Evolutionary conservation across 2,888 invertebrate species (phyloP), one percentile per base, ranked within the genome.

Genomic region (Gisinianus flammeolus): DNA sequence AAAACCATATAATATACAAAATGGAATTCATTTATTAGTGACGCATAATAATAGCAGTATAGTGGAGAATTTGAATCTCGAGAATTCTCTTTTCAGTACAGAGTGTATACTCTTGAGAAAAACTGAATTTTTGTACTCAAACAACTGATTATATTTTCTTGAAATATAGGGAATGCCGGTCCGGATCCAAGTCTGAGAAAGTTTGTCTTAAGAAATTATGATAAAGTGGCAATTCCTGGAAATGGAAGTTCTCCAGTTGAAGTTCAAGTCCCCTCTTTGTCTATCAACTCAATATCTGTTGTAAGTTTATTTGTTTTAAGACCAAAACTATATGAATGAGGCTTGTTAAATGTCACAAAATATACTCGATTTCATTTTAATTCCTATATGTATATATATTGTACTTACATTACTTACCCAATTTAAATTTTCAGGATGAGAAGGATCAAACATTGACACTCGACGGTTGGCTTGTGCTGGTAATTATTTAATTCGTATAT

Each of bases 381-480:
- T 5, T 30, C 3, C 28, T 8, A 10, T 66, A 1, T 66, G 30
- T 66, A 8, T 16, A 66, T 58, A 22, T 52, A 19, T 67, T 67
- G 30, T 22, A 30, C 6, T 54, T 72, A 16, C 24, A 58, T 31
- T 10, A 2, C 8, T n/a, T n/a, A n/a, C n/a, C n/a, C n/a, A n/a
- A n/a, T 31, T 28, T 28, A 0, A 58, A 56, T 30, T 8, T 16
- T 62, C 68, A 76, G 76, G 52, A 62, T 44, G 76, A 76, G 28
- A 76, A 70, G 44, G 58, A 76, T 19, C 76, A 76, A 70, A 62
- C 62, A 19, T 24, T 76, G 24, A 22, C 62, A 8, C n/a, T 69
- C 22, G n/a, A 70, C 19, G 70, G 56, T 8, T 76, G 76, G 76
- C 58, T 76, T 31, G n/a, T 5, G 16, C 16, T 76, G 76, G 76